phyloP scores from a whole-genome alignment of 2,888 invertebrate genomes.

The Hypsopygia costalis region DNA sequence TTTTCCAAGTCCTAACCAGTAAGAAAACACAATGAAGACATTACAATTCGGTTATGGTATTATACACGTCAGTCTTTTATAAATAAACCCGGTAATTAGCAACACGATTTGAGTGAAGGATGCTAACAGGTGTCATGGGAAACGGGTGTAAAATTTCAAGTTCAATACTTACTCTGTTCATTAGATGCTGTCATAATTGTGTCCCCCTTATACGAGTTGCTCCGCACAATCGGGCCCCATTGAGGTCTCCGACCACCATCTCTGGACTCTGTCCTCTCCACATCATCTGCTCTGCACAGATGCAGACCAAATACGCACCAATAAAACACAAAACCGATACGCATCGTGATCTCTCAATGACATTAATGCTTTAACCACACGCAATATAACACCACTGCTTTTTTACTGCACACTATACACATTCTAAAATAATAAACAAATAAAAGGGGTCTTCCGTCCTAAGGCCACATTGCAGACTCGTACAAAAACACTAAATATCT shows the following conservation, averaged over 20 bases:
- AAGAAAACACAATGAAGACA: constrained; percentile 8
- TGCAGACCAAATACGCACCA: constrained; percentile 76
- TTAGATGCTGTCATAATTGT: constrained; percentile 53
- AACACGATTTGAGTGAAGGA: constrained; percentile 39
- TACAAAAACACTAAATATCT: constrained; percentile 56
- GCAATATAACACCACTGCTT: constrained; percentile 50
- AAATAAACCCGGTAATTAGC: constrained; percentile 27
- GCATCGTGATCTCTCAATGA: constrained; percentile 74
- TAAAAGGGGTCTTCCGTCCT: constrained; percentile 39
- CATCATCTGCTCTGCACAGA: constrained; percentile 71
- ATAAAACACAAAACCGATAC: constrained; percentile 74
- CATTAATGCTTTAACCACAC: constrained; percentile 61
- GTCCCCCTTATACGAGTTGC: constrained; percentile 58
- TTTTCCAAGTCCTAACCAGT: background rate
- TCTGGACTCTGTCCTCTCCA: constrained; percentile 66
- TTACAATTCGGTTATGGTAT: constrained; percentile 6
- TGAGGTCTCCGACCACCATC: constrained; percentile 64
- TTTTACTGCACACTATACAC: constrained; percentile 60
- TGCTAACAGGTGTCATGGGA: constrained; percentile 61
- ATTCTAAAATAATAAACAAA: constrained; percentile 57
- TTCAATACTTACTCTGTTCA: constrained; percentile 68
- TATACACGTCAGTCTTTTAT: constrained; percentile 19
- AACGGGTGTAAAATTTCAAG: constrained; percentile 34
- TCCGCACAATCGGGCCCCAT: constrained; percentile 63
- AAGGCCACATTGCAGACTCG: constrained; percentile 65